Conservation (phyloP, 2,888 invertebrate species). For the Parnassius orleans region DNA sequence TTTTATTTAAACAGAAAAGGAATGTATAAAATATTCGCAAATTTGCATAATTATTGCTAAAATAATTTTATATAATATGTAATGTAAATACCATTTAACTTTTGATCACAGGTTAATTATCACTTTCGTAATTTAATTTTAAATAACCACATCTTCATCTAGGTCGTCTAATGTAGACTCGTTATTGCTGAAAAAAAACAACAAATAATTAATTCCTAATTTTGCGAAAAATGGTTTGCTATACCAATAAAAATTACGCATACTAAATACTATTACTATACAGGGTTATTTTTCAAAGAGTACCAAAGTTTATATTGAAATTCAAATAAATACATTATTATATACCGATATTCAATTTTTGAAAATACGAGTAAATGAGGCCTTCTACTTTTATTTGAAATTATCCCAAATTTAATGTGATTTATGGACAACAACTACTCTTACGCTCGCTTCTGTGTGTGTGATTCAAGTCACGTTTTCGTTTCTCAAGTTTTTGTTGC, state of each 20-base stretch:
- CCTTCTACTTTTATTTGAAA: too few species aligned
- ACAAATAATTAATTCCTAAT: slow-evolving; percentile 19
- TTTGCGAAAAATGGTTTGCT: neutral
- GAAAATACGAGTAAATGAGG: too few species aligned
- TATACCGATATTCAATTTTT: too few species aligned
- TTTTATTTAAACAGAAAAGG: slow-evolving; percentile 4
- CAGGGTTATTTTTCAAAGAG: too few species aligned
- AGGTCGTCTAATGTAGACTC: slow-evolving; percentile 77
- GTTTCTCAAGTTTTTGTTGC: too few species aligned
- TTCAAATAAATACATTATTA: too few species aligned
- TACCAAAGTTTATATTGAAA: too few species aligned
- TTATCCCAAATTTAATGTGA: too few species aligned
- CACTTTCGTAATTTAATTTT: slow-evolving; percentile 2
- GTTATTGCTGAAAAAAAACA: slow-evolving; percentile 73
- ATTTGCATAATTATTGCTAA: neutral
- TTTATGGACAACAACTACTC: too few species aligned
- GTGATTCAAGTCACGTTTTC: too few species aligned
- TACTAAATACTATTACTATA: neutral
- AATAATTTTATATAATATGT: neutral
- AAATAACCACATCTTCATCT: slow-evolving; percentile 36
- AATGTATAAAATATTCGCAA: neutral
- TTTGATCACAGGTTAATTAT: too few species aligned
- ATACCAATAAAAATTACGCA: slow-evolving; percentile 1
- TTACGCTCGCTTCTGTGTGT: too few species aligned
- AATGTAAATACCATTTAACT: neutral